These are phyloP conservation scores for Stenodema calcarata DNA, from an alignment of 2,888 invertebrate genomes.

Conservation along the genomic window DNA sequence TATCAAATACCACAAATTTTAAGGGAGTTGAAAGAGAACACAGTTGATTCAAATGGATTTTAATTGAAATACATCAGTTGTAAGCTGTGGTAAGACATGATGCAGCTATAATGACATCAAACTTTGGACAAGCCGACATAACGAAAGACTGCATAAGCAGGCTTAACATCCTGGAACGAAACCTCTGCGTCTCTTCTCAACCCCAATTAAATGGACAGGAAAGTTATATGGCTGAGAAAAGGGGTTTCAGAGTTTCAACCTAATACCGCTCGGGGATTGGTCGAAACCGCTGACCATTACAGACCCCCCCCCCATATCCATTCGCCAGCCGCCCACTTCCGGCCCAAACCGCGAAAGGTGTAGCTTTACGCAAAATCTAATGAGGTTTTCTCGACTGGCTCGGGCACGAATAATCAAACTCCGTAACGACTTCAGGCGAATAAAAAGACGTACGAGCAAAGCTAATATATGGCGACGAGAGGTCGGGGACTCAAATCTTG, in stretches of 20 bases:
- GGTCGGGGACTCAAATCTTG: not conserved
- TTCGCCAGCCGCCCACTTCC: not conserved
- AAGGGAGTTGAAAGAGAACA: too few relatives aligned
- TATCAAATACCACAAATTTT: too few relatives aligned
- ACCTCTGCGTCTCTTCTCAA: not conserved
- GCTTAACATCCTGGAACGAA: too few relatives aligned
- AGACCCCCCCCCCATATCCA: not conserved
- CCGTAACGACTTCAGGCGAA: not conserved
- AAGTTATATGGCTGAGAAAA: slow-evolving; percentile 1
- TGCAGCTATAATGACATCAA: too few relatives aligned
- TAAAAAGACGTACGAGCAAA: not conserved
- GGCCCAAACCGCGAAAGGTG: not conserved
- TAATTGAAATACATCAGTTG: too few relatives aligned
- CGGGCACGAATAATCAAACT: not conserved
- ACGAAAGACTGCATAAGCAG: too few relatives aligned
- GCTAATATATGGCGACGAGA: not conserved
- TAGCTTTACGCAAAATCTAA: not conserved
- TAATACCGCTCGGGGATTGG: not conserved
- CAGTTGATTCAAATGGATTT: too few relatives aligned
- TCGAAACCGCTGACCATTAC: not conserved
- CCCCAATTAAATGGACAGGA: not conserved
- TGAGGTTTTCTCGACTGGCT: not conserved
- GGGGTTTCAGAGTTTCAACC: slow-evolving; percentile 1
- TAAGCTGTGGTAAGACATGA: too few relatives aligned
- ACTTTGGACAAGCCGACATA: too few relatives aligned